Evolutionary conservation across 2,797 vertebrate genomes (phyloP).

Genomic region (Orestias chungarensis): DNA sequence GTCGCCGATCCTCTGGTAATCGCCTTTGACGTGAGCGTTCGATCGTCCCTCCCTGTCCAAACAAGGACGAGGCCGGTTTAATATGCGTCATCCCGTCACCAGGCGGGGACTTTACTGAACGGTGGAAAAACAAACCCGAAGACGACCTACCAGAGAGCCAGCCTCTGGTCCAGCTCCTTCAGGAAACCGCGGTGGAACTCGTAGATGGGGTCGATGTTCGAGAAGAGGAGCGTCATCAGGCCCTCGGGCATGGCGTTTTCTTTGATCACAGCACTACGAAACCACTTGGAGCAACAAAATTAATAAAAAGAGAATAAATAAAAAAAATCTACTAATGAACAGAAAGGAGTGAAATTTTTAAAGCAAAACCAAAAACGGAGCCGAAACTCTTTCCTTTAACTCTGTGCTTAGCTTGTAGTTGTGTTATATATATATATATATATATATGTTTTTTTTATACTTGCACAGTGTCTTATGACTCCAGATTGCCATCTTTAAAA

Average conservation of each 20-base stretch:
- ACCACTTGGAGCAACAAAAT: conserved; percentile 83
- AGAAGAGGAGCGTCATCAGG: conserved; percentile 92
- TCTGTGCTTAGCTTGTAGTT: not conserved
- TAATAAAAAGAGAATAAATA: no score
- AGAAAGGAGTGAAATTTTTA: not conserved
- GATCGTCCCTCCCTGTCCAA: conserved; percentile 88
- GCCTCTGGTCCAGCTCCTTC: conserved; percentile 91
- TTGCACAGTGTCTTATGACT: no score
- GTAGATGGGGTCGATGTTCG: conserved; percentile 93
- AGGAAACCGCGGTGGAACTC: conserved; percentile 95
- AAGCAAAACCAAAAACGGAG: not conserved
- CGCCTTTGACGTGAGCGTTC: conserved; percentile 81
- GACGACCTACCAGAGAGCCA: conserved; percentile 87
- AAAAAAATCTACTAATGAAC: not conserved
- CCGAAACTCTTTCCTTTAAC: not conserved
- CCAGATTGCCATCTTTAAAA: no score
- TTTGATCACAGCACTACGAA: conserved; percentile 92
- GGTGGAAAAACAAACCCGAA: not conserved
- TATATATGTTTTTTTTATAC: not conserved
- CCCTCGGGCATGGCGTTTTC: conserved; percentile 90
- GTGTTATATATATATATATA: no score
- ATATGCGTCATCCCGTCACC: not conserved
- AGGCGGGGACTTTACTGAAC: not conserved
- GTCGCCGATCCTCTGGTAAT: conserved; percentile 91
- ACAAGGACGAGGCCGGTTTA: conserved; percentile 12